Evolutionary conservation across 1,140 invertebrate genomes (phyloP).

Genomic region (Hyles vespertilio): DNA sequence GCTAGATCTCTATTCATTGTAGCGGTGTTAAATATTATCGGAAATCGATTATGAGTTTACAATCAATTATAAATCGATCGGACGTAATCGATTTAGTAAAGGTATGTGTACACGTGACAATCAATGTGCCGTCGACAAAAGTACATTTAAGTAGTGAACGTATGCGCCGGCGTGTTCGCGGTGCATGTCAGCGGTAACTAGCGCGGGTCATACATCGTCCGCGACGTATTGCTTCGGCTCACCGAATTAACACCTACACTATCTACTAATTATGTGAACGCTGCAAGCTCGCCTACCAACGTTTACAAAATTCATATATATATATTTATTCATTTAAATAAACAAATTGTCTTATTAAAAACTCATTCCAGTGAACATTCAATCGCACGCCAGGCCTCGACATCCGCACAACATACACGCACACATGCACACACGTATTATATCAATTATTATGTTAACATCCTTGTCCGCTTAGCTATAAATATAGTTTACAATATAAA

Average conservation of each 20-base stretch:
- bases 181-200: constrained; percentile 35
- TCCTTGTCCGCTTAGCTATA: constrained; percentile 56
- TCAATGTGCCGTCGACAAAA: background rate
- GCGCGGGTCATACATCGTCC: constrained; percentile 21
- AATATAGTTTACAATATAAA: constrained; percentile 71
- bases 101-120: background rate
- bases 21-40: too few species aligned
- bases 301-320: constrained; percentile 29
- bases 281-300: constrained; percentile 58
- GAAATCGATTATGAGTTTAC: too few species aligned
- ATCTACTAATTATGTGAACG: constrained; percentile 37
- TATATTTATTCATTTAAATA: constrained; percentile 21
- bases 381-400: constrained; percentile 30
- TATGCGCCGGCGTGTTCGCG: constrained; percentile 16
- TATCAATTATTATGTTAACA: constrained; percentile 13
- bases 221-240: constrained; percentile 1
- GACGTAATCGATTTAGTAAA: too few species aligned
- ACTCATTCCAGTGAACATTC: constrained; percentile 9
- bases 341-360: constrained; percentile 33
- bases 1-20: too few species aligned
- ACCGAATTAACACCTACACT: constrained; percentile 19
- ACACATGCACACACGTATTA: constrained; percentile 2
- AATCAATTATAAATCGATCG: too few species aligned
- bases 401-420: constrained; percentile 29
- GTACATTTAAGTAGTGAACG: constrained; percentile 20